Conservation (phyloP, 2,797 vertebrate species). For the Potorous gilbertii region DNA sequence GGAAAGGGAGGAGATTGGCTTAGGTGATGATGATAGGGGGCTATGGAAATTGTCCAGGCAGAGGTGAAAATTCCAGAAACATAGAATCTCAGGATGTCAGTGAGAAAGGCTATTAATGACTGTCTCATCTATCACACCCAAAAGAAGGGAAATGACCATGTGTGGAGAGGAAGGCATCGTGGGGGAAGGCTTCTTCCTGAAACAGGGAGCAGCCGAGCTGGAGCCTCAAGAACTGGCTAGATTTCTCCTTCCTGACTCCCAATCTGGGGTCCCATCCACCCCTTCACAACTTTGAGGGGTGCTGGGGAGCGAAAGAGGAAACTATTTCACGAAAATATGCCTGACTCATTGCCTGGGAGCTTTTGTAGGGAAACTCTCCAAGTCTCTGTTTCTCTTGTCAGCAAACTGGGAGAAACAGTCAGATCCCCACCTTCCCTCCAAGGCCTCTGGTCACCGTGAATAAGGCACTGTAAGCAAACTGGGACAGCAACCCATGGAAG, state of each 20-base stretch:
- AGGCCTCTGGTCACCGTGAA: slow-evolving; percentile 59
- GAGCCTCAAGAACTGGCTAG: slow-evolving; percentile 49
- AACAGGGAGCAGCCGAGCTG: slow-evolving; percentile 20
- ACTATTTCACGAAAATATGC: slow-evolving; percentile 55
- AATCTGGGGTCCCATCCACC: neutral
- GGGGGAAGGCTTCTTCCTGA: neutral
- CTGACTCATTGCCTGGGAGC: slow-evolving; percentile 72
- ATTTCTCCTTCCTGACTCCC: neutral
- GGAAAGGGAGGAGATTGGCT: neutral
- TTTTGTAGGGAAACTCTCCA: slow-evolving; percentile 44
- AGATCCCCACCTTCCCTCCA: slow-evolving; percentile 51
- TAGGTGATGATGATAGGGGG: neutral
- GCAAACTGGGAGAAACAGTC: slow-evolving; percentile 18
- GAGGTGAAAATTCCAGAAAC: neutral
- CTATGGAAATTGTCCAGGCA: neutral
- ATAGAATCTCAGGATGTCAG: neutral
- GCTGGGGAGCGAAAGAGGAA: slow-evolving; percentile 75
- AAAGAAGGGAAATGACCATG: neutral
- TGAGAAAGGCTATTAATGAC: neutral
- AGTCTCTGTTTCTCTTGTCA: slow-evolving; percentile 46
- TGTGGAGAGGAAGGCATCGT: neutral
- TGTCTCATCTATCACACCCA: neutral
- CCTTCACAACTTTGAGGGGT: neutral
- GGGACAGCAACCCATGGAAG: slow-evolving; percentile 29
- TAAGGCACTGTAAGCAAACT: slow-evolving; percentile 11